Evolutionary conservation across 2,113 vertebrate species (phyloP), one percentile per base, ranked within the genome.

Genomic region (Asarcornis scutulata): DNA sequence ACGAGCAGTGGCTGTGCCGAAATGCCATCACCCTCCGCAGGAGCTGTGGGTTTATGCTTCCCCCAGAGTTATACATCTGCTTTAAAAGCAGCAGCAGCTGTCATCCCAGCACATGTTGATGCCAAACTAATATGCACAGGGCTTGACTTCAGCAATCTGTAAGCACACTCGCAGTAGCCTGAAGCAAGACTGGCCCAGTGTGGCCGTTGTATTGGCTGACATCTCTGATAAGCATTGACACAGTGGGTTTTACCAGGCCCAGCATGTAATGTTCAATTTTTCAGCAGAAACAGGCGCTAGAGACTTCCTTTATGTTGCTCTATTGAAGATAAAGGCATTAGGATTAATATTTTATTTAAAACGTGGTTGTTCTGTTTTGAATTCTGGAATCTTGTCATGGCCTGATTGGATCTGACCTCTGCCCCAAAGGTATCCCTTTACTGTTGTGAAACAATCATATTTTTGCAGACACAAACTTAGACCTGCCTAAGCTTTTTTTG

Each of bases 1-100:
- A 34, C 52, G 77, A 62, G 34, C 12, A 2, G 1, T 0, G 4
- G 23, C 78, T 76, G n/a, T 56, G 82, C 60, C 53, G 86, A 55
- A 4, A 0, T 5, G 1, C 11, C 0, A 0, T 56, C n/a, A n/a
- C 36, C 11, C 29, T 40, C 2, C 0, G 36, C 56, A 72, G 60
- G 34, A 74, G 6, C 42, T 0, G 0, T 22, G 29, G 29, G 38
- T 48, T 56, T 55, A 46, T 31, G 23, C 53, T 88, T 91, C 76
- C 78, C 44, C 48, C 56, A 38, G 42, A 78, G 17, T 31, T 64
- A 18, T 0, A 9, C 26, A 76, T 81, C 80, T 83, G n/a, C 73
- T 72, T 80, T 60, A 67, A 60, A 74, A 77, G 29, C 34, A 68
- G 42, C 79, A 96, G 67, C 59, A 86, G 72, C 75, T 74, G 48